These are phyloP conservation scores for Bos taurus DNA, from an alignment of 2,113 vertebrate species.

Conservation along the genomic window ARS-UCD2.0 NC_037356.1:47694001-47694500, in stretches of 20 bases:
- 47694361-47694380: neutral
- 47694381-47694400: neutral
- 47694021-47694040: neutral
- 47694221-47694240: accelerated
- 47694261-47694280: neutral
- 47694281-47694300: neutral
- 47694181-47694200: accelerated
- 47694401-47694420: neutral
- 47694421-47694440: accelerated
- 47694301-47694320: neutral
- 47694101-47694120: neutral
- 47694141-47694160: accelerated
- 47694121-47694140: accelerated
- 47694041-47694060: too few species aligned
- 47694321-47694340: neutral
- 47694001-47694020: neutral
- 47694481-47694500: accelerated
- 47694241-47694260: accelerated
- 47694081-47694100: neutral
- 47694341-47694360: neutral
- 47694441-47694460: accelerated
- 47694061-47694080: neutral
- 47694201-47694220: accelerated
- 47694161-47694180: accelerated
- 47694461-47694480: accelerated